Conservation (phyloP, 1,140 invertebrate genomes). For the Ganaspis sp. region DNA sequence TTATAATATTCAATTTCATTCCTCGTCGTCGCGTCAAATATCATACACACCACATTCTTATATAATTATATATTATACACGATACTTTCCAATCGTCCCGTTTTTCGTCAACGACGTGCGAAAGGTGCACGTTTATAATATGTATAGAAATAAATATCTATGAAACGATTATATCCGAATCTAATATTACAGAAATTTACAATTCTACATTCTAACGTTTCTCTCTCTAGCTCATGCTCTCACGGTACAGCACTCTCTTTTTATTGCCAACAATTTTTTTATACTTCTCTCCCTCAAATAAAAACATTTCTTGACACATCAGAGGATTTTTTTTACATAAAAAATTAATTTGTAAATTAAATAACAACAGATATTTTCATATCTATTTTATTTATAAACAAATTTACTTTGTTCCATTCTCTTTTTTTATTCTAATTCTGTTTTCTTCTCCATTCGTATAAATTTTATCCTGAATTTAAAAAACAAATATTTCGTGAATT, state of each 20-base stretch:
- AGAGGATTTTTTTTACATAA: neutral
- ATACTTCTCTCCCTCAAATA: neutral
- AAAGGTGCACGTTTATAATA: slow-evolving; percentile 16
- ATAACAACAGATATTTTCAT: too few relatives aligned
- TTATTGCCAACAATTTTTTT: neutral
- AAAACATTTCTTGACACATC: neutral
- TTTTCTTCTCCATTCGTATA: too few relatives aligned
- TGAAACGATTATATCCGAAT: slow-evolving; percentile 54
- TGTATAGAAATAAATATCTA: slow-evolving; percentile 64
- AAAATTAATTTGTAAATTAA: too few relatives aligned
- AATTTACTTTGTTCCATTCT: too few relatives aligned
- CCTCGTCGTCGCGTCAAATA: neutral
- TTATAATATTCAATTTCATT: slow-evolving; percentile 29
- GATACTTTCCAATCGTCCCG: slow-evolving; percentile 29
- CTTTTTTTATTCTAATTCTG: too few relatives aligned
- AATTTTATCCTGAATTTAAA: too few relatives aligned
- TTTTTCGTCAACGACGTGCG: slow-evolving; percentile 17
- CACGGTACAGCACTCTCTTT: neutral
- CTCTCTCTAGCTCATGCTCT: neutral
- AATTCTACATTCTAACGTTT: slow-evolving; percentile 48
- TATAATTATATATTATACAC: slow-evolving; percentile 12
- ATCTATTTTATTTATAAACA: too few relatives aligned
- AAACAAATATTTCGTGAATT: too few relatives aligned
- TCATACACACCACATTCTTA: slow-evolving; percentile 15
- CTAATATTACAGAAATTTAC: slow-evolving; percentile 64